Base-by-base conservation (phyloP, 2,797 vertebrate genomes). In the Sebastes iracundus region DNA sequence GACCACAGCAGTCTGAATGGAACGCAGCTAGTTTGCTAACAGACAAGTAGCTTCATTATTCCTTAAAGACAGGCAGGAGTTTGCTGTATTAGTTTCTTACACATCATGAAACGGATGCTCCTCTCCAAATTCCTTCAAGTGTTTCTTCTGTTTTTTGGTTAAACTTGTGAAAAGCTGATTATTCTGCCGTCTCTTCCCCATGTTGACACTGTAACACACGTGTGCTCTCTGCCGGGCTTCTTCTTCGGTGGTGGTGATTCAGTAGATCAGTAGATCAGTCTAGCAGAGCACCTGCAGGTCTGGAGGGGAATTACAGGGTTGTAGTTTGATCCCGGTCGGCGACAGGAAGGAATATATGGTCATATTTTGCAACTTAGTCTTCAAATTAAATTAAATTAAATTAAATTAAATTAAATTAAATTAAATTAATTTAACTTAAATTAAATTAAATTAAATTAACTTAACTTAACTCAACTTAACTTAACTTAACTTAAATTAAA, bases 71-170 rank as follows among this genome's bases (percentile, higher is more conserved):
- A 18, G 7, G 2, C 4, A 10, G 18, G 1, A 28, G 9, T 22
- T 13, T 11, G 1, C 0, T 67, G 9, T 1, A 0, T 22, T 42
- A 42, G 14, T 16, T 20, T 61, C 95, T 94, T 89, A 99, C 98
- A 84, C 83, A 49, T 99, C 98, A 10, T 97, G 91, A 74, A 97
- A 98, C 0, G 98, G 98, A 67, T 99, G 98, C 82, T 98, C 94
- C 92, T 99, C 98, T 91, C 98, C 98, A 76, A 98, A 99, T 14
- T 99, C 97, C 72, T 96, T 95, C 4, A 99, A 86, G n/a, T 99
- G 98, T 83, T 96, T 96, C 93, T 96, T 99, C 88, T 98, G 97
- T 89, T 96, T 98, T 87, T 98, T 99, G 23, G 92, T 96, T 78
- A 99, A 90, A 69, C n/a, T 83, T 0, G 67, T 93, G 61, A 97